phyloP scores from a whole-genome alignment of 2,888 invertebrate genomes.

The Ellobium chinense region DNA sequence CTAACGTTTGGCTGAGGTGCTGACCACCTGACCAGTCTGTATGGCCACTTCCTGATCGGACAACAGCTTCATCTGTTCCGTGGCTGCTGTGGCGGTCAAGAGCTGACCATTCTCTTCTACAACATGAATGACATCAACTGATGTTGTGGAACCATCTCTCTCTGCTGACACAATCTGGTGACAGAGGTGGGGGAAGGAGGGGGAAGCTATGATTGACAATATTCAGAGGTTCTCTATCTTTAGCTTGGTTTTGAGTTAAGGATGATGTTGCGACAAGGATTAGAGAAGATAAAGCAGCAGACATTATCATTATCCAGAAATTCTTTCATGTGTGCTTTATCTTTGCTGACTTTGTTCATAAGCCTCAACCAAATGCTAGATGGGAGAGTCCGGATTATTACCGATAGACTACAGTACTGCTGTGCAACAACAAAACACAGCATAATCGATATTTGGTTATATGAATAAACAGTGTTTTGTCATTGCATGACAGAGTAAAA shows the following conservation, averaged over 20 bases:
- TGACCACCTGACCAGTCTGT: conserved; percentile 65
- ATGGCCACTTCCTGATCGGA: conserved; percentile 71
- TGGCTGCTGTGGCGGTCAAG: conserved; percentile 54
- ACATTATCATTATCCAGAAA: too few species aligned
- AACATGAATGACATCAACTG: conserved; percentile 28
- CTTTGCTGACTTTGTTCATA: too few species aligned
- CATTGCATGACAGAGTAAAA: too few species aligned
- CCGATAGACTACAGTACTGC: too few species aligned
- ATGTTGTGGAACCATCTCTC: not conserved
- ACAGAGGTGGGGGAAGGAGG: not conserved
- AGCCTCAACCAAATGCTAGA: too few species aligned
- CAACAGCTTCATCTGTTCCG: conserved; percentile 55
- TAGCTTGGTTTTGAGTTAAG: not conserved
- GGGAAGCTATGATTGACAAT: not conserved
- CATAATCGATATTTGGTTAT: too few species aligned
- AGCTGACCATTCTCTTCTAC: conserved; percentile 27
- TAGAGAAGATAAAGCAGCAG: too few species aligned
- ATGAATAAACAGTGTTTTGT: too few species aligned
- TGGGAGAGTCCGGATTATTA: too few species aligned
- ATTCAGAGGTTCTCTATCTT: not conserved
- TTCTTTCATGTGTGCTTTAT: too few species aligned
- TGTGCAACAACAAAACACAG: too few species aligned
- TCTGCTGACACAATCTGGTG: conserved; percentile 1
- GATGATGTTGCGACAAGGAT: too few species aligned
- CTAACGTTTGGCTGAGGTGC: conserved; percentile 67